Percentiles rank a stretch among this genome's conserved stretches.
phyloP scores from a whole-genome alignment of 2,113 vertebrate genomes.

The Bucco capensis region DNA sequence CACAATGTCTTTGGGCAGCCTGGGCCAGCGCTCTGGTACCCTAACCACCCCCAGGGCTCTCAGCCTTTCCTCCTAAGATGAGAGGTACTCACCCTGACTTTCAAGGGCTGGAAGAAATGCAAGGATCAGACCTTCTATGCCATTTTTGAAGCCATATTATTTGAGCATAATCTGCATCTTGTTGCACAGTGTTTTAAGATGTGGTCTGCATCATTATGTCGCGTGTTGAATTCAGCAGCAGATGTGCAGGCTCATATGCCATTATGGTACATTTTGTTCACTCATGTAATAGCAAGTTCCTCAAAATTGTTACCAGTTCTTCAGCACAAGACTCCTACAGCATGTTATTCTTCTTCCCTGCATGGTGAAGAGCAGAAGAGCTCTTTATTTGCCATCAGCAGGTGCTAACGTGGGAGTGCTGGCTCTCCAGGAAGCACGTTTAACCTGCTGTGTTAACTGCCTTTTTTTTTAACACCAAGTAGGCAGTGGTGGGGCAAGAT shows the following conservation, averaged over 20 bases:
- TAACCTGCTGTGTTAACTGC: not conserved
- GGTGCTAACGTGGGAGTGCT: constrained; percentile 25
- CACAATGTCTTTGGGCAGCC: too few relatives aligned
- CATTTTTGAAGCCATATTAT: not conserved
- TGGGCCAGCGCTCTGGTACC: too few relatives aligned
- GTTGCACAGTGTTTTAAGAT: constrained; percentile 19
- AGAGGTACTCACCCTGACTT: not conserved
- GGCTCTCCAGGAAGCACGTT: not conserved
- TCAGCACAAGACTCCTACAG: not conserved
- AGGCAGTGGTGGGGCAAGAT: not conserved
- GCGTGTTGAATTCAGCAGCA: constrained; percentile 51
- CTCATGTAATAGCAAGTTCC: constrained; percentile 48
- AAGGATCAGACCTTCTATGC: not conserved
- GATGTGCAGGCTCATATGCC: constrained; percentile 48
- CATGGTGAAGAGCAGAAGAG: not conserved
- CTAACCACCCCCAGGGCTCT: too few relatives aligned
- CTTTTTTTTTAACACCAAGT: not conserved
- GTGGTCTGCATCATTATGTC: constrained; percentile 9
- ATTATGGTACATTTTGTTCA: constrained; percentile 52
- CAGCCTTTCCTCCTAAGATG: not conserved
- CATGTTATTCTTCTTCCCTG: not conserved
- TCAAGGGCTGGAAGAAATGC: not conserved
- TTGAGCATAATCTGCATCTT: not conserved
- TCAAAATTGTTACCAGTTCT: constrained; percentile 27
- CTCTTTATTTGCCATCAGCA: constrained; percentile 39